These are phyloP conservation scores for Thalassoma bifasciatum DNA, from an alignment of 2,113 vertebrate species.

Conservation along the genomic window DNA sequence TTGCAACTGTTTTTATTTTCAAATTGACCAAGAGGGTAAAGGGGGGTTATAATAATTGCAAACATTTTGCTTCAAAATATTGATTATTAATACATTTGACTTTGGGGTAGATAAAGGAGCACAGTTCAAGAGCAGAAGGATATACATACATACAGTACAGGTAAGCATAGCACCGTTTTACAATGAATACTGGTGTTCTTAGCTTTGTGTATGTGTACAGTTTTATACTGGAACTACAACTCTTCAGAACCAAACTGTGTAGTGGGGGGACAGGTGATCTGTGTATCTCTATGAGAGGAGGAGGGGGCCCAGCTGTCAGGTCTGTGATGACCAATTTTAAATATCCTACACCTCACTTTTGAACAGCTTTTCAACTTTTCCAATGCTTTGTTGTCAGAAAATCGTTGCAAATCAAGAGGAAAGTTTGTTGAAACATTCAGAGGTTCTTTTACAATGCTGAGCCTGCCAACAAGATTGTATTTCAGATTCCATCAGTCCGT, in stretches of 20 bases:
- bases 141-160: conserved; percentile 77
- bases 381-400: conserved; percentile 21
- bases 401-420: conserved; percentile 32
- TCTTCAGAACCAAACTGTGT: conserved; percentile 62
- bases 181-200: conserved; percentile 78
- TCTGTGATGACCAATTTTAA: conserved; percentile 44
- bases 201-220: conserved; percentile 71
- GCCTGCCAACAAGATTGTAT: conserved; percentile 39
- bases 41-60: conserved; percentile 71
- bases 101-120: conserved; percentile 79
- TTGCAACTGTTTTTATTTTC: conserved; percentile 80
- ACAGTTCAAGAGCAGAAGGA: conserved; percentile 75
- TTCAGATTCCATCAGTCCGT: conserved; percentile 36
- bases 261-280: conserved; percentile 51
- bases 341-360: conserved; percentile 56
- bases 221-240: conserved; percentile 61
- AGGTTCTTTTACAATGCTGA: conserved; percentile 43
- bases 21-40: conserved; percentile 74
- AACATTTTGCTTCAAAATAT: conserved; percentile 80
- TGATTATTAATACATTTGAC: conserved; percentile 76
- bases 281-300: conserved; percentile 44
- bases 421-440: conserved; percentile 55
- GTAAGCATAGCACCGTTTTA: conserved; percentile 81
- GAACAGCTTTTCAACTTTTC: conserved; percentile 28
- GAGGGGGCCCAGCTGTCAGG: conserved; percentile 6